Percentiles rank a stretch among this genome's conserved stretches.
Evolutionary conservation across 92 coral and sea anemone species (phyloP).

Genomic region (Epizoanthus scotinus): DNA sequence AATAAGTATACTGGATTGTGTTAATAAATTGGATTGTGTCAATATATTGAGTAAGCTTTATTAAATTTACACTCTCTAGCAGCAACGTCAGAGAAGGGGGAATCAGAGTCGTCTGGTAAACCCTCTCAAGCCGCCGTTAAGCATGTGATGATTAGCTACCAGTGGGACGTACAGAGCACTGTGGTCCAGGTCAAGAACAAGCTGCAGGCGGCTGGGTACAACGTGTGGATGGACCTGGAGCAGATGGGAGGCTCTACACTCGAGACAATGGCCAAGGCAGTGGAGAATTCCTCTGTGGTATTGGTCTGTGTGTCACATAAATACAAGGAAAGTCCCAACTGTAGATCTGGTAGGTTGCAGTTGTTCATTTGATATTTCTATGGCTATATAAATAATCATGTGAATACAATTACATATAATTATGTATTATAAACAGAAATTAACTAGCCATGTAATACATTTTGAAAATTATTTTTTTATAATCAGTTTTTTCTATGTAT

Average conservation of each 20-base stretch:
- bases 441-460: too few species aligned
- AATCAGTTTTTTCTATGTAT: too few species aligned
- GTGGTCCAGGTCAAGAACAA: constrained; percentile 67
- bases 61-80: background rate
- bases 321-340: constrained; percentile 85
- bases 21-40: background rate
- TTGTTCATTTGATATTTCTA: background rate
- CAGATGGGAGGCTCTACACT: constrained; percentile 90
- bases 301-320: constrained; percentile 88
- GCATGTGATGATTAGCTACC: constrained; percentile 86
- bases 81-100: background rate
- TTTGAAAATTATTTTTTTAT: too few species aligned
- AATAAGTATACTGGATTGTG: background rate
- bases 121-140: constrained; percentile 16
- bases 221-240: constrained; percentile 89
- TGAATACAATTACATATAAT: too few species aligned
- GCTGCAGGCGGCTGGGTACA: constrained; percentile 72
- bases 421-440: too few species aligned
- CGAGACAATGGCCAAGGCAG: constrained; percentile 86
- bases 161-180: constrained; percentile 77
- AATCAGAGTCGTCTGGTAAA: background rate
- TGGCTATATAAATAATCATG: too few species aligned
- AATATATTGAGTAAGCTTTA: background rate
- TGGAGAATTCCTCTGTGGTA: constrained; percentile 79
- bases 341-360: constrained; percentile 61